phyloP scores from a whole-genome alignment of 2,113 vertebrate species.

The Gavialis gangeticus region DNA sequence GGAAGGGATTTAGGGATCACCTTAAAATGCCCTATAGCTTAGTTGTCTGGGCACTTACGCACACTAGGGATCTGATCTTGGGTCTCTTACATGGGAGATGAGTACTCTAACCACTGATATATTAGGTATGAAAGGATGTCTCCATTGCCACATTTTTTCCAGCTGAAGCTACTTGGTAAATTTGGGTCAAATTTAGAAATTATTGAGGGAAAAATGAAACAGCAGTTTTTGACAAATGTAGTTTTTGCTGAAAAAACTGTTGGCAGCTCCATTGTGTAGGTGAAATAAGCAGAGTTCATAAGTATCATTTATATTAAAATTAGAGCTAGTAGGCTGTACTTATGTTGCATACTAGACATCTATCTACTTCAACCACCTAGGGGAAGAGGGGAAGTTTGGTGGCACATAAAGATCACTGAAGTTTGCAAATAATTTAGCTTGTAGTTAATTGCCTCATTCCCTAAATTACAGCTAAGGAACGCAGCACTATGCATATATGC shows the following conservation, averaged over 20 bases:
- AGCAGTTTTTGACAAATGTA: not conserved
- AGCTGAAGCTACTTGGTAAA: not conserved
- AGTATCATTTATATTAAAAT: not conserved
- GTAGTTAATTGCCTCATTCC: constrained; percentile 23
- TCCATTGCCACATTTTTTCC: not conserved
- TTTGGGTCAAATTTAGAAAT: constrained; percentile 1
- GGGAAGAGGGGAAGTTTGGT: not conserved
- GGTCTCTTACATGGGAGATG: not conserved
- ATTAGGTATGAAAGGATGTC: not conserved
- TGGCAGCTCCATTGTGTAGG: not conserved
- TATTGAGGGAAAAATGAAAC: not conserved
- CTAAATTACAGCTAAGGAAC: constrained; percentile 2
- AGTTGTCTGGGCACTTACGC: not conserved
- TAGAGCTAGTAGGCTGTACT: not conserved
- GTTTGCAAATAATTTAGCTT: not conserved
- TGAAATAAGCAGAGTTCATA: constrained; percentile 3
- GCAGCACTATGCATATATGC: not conserved
- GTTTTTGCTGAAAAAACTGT: not conserved
- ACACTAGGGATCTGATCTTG: not conserved
- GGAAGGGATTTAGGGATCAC: rapidly evolving
- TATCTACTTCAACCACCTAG: not conserved
- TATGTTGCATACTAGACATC: not conserved
- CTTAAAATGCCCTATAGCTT: not conserved
- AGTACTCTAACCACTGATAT: not conserved
- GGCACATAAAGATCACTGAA: not conserved